Evolutionary conservation across 2,888 invertebrate species (phyloP).

Genomic region (Eupsilia transversa): DNA sequence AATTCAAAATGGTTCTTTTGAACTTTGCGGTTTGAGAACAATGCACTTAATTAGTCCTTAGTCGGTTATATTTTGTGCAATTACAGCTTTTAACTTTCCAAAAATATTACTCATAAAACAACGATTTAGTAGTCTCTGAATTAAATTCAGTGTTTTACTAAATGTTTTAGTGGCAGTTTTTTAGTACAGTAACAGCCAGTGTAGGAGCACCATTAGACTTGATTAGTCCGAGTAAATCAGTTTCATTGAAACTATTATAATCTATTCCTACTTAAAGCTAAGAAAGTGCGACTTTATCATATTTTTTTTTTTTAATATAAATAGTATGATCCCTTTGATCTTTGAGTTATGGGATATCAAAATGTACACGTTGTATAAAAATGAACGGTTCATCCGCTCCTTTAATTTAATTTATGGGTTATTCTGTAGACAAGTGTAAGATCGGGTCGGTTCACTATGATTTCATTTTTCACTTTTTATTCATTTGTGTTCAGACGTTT

Average conservation of each 20-base stretch:
- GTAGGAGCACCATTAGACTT: too few relatives aligned
- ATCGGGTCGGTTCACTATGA: background rate
- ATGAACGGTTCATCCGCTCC: background rate
- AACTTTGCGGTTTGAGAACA: conserved; percentile 34
- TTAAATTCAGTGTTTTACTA: conserved; percentile 15
- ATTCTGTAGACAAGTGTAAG: background rate
- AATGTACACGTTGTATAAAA: too few relatives aligned
- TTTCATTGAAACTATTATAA: too few relatives aligned
- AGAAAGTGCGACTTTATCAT: too few relatives aligned
- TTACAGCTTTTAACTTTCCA: conserved; percentile 28
- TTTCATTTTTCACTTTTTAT: background rate
- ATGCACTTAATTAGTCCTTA: conserved; percentile 23
- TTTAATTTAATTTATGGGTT: background rate
- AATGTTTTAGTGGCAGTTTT: conserved; percentile 19
- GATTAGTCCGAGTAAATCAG: too few relatives aligned
- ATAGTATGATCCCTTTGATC: too few relatives aligned
- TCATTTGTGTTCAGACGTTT: background rate
- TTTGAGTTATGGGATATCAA: too few relatives aligned
- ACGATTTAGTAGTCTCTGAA: background rate
- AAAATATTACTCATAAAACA: conserved; percentile 25
- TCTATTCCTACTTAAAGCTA: too few relatives aligned
- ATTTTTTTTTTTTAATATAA: too few relatives aligned
- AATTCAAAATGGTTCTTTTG: conserved; percentile 26
- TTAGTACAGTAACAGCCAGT: too few relatives aligned
- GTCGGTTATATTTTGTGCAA: conserved; percentile 12